Conservation (phyloP, 2,113 vertebrate species). For the Lepus americanus region DNA sequence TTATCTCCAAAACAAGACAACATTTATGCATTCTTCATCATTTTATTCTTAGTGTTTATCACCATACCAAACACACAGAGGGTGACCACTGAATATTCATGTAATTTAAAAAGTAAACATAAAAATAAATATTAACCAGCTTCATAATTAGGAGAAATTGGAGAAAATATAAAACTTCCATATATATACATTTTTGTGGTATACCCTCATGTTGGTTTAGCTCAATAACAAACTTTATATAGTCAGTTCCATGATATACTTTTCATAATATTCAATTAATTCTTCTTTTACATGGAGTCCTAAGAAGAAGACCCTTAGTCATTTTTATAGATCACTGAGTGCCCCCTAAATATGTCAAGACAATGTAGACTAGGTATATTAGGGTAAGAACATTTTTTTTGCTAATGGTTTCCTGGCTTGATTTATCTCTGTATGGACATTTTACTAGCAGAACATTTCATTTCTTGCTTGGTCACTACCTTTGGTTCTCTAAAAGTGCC, state of each 20-base stretch:
- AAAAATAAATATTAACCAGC: not conserved
- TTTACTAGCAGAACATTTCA: constrained; percentile 8
- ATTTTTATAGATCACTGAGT: not conserved
- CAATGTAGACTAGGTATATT: not conserved
- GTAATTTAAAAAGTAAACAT: not conserved
- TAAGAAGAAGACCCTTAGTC: not conserved
- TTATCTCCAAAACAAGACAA: not conserved
- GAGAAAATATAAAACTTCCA: not conserved
- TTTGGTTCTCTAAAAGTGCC: not conserved
- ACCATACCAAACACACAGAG: not conserved
- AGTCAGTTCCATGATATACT: not conserved
- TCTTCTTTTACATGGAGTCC: not conserved
- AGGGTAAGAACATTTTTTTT: not conserved
- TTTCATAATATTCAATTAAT: constrained; percentile 19
- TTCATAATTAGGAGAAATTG: not conserved
- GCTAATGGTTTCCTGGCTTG: not conserved
- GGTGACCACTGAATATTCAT: not conserved
- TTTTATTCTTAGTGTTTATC: not conserved
- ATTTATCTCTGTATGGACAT: not conserved
- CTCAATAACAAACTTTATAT: not conserved
- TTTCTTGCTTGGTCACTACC: not conserved
- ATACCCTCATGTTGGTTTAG: not conserved
- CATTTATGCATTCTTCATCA: not conserved
- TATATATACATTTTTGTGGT: not conserved
- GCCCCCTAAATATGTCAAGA: not conserved